These are phyloP conservation scores for Nematopogon swammerdamellus DNA, from an alignment of 2,888 invertebrate genomes.

Conservation along the genomic window DNA sequence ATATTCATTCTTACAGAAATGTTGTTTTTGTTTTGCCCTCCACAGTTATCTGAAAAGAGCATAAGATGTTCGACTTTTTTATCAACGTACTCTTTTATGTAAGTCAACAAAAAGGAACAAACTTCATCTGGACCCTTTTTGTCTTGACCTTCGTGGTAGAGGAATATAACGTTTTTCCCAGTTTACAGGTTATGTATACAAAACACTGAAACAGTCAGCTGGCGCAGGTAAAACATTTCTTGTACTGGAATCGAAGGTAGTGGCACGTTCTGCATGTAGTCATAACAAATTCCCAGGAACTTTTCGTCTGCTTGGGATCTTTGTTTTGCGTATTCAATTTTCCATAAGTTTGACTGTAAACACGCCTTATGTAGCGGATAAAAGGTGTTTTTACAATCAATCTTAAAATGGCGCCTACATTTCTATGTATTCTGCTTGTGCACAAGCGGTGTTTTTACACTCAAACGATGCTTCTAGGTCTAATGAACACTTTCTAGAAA, in stretches of 20 bases:
- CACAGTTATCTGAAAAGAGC: slow-evolving; percentile 8
- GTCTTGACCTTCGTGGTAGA: slow-evolving; percentile 13
- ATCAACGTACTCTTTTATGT: too few species aligned
- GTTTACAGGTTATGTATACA: slow-evolving; percentile 10
- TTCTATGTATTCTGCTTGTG: too few species aligned
- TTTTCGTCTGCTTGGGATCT: slow-evolving; percentile 10
- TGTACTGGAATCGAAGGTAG: slow-evolving; percentile 16
- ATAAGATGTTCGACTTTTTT: slow-evolving; percentile 3
- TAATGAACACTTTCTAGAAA: too few species aligned
- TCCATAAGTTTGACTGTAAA: neutral
- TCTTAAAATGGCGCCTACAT: too few species aligned
- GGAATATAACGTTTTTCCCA: slow-evolving; percentile 4
- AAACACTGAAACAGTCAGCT: slow-evolving; percentile 12
- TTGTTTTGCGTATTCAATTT: slow-evolving; percentile 8
- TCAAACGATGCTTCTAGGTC: too few species aligned
- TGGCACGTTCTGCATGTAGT: slow-evolving; percentile 18
- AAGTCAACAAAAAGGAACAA: too few species aligned
- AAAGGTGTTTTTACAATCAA: too few species aligned
- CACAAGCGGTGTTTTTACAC: too few species aligned
- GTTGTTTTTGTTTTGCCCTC: slow-evolving; percentile 7
- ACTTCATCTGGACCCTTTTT: slow-evolving; percentile 12
- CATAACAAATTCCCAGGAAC: slow-evolving; percentile 13
- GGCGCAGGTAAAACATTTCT: slow-evolving; percentile 16
- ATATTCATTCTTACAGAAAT: neutral
- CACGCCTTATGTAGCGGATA: too few species aligned